Evolutionary conservation across 2,113 vertebrate genomes (phyloP).

Genomic region (Urocynchramus pylzowi): DNA sequence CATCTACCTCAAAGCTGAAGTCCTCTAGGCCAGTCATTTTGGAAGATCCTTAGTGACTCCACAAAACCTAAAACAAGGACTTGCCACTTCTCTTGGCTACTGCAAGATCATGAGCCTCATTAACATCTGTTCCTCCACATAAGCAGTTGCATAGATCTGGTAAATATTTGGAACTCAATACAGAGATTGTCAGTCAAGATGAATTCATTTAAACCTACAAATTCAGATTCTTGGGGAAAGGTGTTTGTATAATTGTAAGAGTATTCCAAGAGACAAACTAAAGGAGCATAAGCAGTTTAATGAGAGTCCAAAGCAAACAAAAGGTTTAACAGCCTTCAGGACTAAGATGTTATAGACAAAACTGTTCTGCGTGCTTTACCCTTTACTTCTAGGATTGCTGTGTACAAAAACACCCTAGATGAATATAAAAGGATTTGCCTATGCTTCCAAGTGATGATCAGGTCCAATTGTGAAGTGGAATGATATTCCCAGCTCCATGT

Average conservation of each 20-base stretch:
- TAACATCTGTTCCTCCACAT: neutral
- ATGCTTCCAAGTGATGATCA: neutral
- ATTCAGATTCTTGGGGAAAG: neutral
- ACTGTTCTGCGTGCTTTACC: neutral
- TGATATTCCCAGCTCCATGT: neutral
- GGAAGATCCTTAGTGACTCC: neutral
- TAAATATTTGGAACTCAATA: neutral
- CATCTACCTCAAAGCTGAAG: neutral
- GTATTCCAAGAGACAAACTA: neutral
- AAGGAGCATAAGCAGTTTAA: neutral
- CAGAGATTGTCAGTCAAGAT: neutral
- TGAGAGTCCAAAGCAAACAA: neutral
- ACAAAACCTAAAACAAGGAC: neutral
- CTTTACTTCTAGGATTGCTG: neutral
- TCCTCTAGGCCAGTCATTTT: neutral
- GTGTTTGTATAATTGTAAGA: neutral
- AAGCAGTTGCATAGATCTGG: neutral
- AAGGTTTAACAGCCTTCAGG: neutral
- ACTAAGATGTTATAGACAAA: neutral
- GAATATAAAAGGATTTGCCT: neutral
- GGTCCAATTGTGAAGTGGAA: neutral
- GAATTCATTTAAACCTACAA: neutral
- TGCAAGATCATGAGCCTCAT: neutral
- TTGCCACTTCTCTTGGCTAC: neutral
- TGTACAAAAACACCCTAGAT: rapidly evolving